phyloP scores from a whole-genome alignment of 2,888 invertebrate genomes.

The Dasypogon diadema region DNA sequence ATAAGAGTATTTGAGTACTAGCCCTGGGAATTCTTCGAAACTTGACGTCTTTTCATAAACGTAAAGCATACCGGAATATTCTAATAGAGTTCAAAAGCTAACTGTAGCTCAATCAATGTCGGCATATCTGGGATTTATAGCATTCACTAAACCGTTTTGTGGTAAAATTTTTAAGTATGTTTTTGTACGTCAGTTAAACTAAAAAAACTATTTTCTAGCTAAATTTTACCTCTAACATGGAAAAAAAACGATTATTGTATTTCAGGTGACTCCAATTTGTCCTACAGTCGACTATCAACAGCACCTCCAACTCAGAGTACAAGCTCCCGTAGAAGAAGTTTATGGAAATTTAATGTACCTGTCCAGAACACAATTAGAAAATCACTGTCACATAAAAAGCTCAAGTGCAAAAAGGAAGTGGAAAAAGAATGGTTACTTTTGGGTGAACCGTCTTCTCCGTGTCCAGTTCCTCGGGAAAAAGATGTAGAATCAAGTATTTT shows the following conservation, averaged over 20 bases:
- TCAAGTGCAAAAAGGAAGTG: slow-evolving; percentile 64
- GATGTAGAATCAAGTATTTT: slow-evolving; percentile 67
- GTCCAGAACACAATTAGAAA: slow-evolving; percentile 64
- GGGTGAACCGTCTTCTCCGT: slow-evolving; percentile 68
- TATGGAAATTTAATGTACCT: slow-evolving; percentile 65
- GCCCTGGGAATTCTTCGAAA: too few species aligned
- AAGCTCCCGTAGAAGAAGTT: slow-evolving; percentile 62
- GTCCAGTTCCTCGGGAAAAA: slow-evolving; percentile 63
- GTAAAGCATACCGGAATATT: too few species aligned
- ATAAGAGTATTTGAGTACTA: too few species aligned
- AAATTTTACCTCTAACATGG: too few species aligned
- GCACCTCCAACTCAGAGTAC: slow-evolving; percentile 59
- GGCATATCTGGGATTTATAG: too few species aligned
- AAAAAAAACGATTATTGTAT: background rate
- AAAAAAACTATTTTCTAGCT: too few species aligned
- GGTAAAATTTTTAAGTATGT: too few species aligned
- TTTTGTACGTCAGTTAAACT: too few species aligned
- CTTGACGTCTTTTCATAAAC: too few species aligned
- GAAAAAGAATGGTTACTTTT: slow-evolving; percentile 68
- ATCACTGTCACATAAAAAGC: slow-evolving; percentile 59
- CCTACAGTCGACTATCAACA: slow-evolving; percentile 67
- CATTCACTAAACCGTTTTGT: too few species aligned
- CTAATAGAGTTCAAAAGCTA: too few species aligned
- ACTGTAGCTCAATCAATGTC: too few species aligned
- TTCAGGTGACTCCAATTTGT: slow-evolving; percentile 64